These are phyloP conservation scores for Hyalella azteca DNA, from an alignment of 2,888 invertebrate genomes.

Conservation along the genomic window DNA sequence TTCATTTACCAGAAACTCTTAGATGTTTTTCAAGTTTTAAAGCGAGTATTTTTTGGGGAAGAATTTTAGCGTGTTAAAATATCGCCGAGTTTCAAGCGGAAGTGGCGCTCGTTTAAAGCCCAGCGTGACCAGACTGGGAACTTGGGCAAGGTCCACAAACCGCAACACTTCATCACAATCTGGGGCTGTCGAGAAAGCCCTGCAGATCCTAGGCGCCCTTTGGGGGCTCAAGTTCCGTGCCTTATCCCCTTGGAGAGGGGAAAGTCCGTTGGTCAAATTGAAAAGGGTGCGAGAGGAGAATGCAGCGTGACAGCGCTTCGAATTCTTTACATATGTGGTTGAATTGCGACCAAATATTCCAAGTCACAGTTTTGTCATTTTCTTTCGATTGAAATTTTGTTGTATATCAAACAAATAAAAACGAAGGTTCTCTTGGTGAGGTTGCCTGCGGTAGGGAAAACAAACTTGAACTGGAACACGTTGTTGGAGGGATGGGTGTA, in stretches of 20 bases:
- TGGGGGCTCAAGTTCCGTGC: neutral
- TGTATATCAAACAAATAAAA: too few relatives aligned
- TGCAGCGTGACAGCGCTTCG: too few relatives aligned
- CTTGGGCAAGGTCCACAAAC: slow-evolving; percentile 31
- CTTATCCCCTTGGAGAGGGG: neutral
- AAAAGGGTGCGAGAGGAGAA: slow-evolving; percentile 17
- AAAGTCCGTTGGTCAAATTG: slow-evolving; percentile 6
- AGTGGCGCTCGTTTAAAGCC: slow-evolving; percentile 28
- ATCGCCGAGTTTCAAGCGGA: slow-evolving; percentile 31
- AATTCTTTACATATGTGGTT: too few relatives aligned
- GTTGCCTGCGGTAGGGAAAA: too few relatives aligned
- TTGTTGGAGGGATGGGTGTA: too few relatives aligned
- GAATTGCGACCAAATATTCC: too few relatives aligned
- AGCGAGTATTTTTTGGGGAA: neutral
- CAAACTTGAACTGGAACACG: too few relatives aligned
- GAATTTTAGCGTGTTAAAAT: slow-evolving; percentile 20
- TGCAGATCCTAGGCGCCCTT: neutral
- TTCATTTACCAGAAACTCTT: neutral
- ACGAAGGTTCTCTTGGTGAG: too few relatives aligned
- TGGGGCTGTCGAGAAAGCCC: slow-evolving; percentile 23
- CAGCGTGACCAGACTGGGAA: slow-evolving; percentile 31
- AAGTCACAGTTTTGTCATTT: too few relatives aligned
- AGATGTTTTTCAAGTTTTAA: too few relatives aligned
- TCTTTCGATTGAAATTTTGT: too few relatives aligned
- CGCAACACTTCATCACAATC: slow-evolving; percentile 33